A percentile compares a stretch with the other conserved stretches of the same genome.
Conservation (phyloP, 1,140 invertebrate species). For the Drosophila funebris region DNA sequence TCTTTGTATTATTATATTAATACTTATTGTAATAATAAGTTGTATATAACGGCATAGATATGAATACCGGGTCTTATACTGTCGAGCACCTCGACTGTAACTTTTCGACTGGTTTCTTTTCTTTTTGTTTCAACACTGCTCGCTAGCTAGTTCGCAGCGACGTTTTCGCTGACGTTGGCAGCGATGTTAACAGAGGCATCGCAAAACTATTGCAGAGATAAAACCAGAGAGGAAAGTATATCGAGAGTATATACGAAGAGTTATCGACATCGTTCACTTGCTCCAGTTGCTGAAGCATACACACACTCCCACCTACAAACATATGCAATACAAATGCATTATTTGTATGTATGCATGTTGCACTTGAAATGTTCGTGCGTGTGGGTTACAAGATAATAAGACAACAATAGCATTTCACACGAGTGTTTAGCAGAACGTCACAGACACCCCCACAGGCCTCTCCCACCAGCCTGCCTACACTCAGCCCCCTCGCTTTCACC, state of each 20-base stretch:
- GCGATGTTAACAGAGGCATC: slow-evolving; percentile 36
- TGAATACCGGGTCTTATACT: too few relatives aligned
- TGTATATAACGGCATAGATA: too few relatives aligned
- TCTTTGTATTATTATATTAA: too few relatives aligned
- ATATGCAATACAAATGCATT: neutral
- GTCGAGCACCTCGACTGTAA: too few relatives aligned
- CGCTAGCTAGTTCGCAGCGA: slow-evolving; percentile 35
- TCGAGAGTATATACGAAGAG: slow-evolving; percentile 6
- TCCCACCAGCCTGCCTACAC: neutral
- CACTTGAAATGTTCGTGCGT: slow-evolving; percentile 24
- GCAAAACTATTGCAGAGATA: slow-evolving; percentile 35
- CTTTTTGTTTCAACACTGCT: slow-evolving; percentile 21
- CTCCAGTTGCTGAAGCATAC: slow-evolving; percentile 11
- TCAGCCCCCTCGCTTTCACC: neutral
- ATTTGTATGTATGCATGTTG: slow-evolving; percentile 4
- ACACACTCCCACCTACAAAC: neutral
- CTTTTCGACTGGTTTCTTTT: too few relatives aligned
- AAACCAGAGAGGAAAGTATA: slow-evolving; percentile 32
- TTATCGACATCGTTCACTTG: slow-evolving; percentile 22
- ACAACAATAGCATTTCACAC: slow-evolving; percentile 7
- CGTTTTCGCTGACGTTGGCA: slow-evolving; percentile 39
- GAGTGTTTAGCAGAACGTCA: neutral
- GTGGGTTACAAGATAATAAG: slow-evolving; percentile 11
- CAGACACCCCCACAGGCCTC: neutral
- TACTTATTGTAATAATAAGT: too few relatives aligned